Evolutionary conservation across 1,140 invertebrate genomes (phyloP).

Genomic region (Helicorthomorpha holstii): DNA sequence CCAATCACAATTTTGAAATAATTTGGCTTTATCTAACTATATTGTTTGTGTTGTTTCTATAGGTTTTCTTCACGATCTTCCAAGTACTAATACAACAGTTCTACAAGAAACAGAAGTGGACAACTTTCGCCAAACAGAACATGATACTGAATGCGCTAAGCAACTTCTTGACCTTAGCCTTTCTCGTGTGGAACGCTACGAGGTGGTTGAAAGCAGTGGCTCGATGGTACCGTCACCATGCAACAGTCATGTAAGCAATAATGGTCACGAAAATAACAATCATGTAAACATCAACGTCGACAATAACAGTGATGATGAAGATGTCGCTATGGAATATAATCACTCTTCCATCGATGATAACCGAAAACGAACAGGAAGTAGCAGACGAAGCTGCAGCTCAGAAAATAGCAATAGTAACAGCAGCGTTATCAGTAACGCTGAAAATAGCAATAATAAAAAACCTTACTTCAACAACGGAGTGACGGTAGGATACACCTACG

Average conservation of each 20-base stretch:
- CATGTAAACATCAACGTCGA: too few species aligned
- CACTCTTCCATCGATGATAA: neutral
- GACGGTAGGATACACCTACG: slow-evolving; percentile 82
- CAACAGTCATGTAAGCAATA: too few species aligned
- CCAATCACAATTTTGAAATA: too few species aligned
- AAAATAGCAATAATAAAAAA: neutral
- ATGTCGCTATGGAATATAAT: neutral
- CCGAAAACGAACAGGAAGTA: neutral
- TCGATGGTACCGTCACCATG: neutral
- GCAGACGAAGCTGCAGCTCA: neutral
- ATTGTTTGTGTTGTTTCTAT: too few species aligned
- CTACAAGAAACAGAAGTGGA: neutral
- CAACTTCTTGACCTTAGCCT: slow-evolving; percentile 8
- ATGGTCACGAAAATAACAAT: too few species aligned
- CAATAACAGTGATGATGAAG: neutral
- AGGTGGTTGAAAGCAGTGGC: neutral
- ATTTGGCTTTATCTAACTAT: too few species aligned
- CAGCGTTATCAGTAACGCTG: neutral
- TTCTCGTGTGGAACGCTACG: neutral
- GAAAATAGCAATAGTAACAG: neutral
- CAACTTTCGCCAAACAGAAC: neutral
- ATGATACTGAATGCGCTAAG: slow-evolving; percentile 8
- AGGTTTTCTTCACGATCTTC: slow-evolving; percentile 6
- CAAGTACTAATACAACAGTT: slow-evolving; percentile 1
- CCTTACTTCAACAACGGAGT: slow-evolving; percentile 13